These are phyloP conservation scores for Latheticus oryzae DNA, from an alignment of 2,888 invertebrate genomes.

Conservation along the genomic window DNA sequence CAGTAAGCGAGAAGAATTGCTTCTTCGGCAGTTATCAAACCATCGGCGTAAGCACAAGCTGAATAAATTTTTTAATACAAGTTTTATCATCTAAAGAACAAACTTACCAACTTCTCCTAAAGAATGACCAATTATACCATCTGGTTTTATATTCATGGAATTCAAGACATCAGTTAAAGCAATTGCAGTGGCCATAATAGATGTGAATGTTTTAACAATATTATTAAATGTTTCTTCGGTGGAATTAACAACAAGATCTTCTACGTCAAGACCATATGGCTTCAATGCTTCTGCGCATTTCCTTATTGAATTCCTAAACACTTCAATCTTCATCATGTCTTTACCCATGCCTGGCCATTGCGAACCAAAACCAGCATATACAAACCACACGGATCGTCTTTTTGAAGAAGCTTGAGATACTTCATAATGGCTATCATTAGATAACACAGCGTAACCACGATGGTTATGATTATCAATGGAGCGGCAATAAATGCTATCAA, in stretches of 20 bases:
- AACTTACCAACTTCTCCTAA: constrained; percentile 81
- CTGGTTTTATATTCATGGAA: constrained; percentile 81
- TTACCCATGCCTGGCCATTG: constrained; percentile 76
- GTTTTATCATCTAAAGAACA: too few species aligned
- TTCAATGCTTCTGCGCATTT: constrained; percentile 67
- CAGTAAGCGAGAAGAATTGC: constrained; percentile 72
- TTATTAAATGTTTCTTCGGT: constrained; percentile 67
- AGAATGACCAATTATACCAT: constrained; percentile 94
- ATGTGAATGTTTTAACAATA: constrained; percentile 70
- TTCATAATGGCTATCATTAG: constrained; percentile 10
- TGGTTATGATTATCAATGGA: constrained; percentile 79
- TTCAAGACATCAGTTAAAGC: constrained; percentile 87
- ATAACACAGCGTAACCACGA: constrained; percentile 82
- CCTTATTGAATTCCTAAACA: constrained; percentile 70
- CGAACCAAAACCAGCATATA: constrained; percentile 77
- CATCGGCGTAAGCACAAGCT: constrained; percentile 75
- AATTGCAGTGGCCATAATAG: constrained; percentile 73
- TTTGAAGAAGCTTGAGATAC: constrained; percentile 3
- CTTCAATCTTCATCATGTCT: constrained; percentile 70
- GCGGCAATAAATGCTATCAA: constrained; percentile 77
- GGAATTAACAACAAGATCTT: constrained; percentile 66
- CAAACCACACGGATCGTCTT: constrained; percentile 71
- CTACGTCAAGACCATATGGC: constrained; percentile 68
- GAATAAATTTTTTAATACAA: too few species aligned
- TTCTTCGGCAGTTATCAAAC: constrained; percentile 72